These are phyloP conservation scores for Oreochromis spilurus DNA, from an alignment of 2,113 vertebrate species.

Conservation along the genomic window DNA sequence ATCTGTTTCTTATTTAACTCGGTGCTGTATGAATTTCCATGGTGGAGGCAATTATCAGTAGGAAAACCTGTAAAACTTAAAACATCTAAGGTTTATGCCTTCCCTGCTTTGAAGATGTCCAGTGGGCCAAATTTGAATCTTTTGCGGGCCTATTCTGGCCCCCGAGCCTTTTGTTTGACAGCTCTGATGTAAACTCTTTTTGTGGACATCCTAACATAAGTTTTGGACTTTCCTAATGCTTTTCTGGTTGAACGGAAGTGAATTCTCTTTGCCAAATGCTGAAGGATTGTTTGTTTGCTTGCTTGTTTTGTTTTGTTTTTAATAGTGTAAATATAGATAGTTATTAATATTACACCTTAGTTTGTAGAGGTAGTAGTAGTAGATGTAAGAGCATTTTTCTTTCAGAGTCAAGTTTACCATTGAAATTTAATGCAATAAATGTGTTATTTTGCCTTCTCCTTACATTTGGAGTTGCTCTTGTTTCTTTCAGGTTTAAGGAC, in stretches of 20 bases:
- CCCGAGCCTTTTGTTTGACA: background rate
- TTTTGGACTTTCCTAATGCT: background rate
- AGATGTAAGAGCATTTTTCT: background rate
- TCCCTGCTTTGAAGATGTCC: background rate
- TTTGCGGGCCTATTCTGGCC: background rate
- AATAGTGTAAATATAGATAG: background rate
- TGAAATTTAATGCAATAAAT: background rate
- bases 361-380: background rate
- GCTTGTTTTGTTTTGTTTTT: background rate
- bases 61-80: background rate
- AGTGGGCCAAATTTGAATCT: background rate
- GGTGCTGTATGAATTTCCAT: background rate
- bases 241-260: background rate
- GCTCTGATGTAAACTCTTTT: background rate
- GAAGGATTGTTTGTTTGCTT: background rate
- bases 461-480: background rate
- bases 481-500: slow-evolving; percentile 78
- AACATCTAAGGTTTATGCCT: background rate
- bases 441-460: background rate
- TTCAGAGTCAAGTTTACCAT: background rate
- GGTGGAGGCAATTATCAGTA: background rate
- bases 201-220: background rate
- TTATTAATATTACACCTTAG: background rate
- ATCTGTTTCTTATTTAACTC: background rate
- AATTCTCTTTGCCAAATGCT: too few relatives aligned